These are phyloP conservation scores for Andricus grossulariae DNA, from an alignment of 1,140 invertebrate genomes.

Conservation along the genomic window DNA sequence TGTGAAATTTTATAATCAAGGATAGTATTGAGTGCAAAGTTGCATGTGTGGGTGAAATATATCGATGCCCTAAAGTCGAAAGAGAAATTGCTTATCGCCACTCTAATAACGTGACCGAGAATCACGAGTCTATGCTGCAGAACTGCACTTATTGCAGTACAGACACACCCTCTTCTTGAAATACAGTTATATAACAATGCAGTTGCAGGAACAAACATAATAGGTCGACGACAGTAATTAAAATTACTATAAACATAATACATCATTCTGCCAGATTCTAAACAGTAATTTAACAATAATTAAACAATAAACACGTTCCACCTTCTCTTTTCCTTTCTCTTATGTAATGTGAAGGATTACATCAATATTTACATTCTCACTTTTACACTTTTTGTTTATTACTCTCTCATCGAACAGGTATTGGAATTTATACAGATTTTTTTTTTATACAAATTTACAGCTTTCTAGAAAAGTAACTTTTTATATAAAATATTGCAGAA, in stretches of 20 bases:
- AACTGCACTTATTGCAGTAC: background rate
- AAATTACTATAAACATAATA: conserved; percentile 18
- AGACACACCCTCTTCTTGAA: conserved; percentile 19
- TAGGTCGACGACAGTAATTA: conserved; percentile 18
- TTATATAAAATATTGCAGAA: too few species aligned
- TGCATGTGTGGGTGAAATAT: background rate
- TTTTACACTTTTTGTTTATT: too few species aligned
- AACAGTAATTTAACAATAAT: background rate
- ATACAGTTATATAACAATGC: conserved; percentile 25
- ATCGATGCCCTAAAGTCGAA: background rate
- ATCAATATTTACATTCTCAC: too few species aligned
- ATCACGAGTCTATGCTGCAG: background rate
- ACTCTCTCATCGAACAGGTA: too few species aligned
- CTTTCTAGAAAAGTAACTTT: too few species aligned
- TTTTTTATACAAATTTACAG: too few species aligned
- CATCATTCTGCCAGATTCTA: conserved; percentile 1
- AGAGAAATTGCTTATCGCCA: conserved; percentile 34
- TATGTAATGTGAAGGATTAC: too few species aligned
- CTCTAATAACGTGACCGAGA: conserved; percentile 20
- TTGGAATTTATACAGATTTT: too few species aligned
- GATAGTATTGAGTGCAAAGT: conserved; percentile 12
- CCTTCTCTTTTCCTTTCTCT: background rate
- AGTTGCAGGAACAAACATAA: conserved; percentile 13
- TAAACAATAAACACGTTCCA: background rate
- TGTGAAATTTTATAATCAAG: background rate